Evolutionary conservation across 2,113 vertebrate species (phyloP), one percentile per base, ranked within the genome.

Genomic region (Brachyhypopomus gauderio): DNA sequence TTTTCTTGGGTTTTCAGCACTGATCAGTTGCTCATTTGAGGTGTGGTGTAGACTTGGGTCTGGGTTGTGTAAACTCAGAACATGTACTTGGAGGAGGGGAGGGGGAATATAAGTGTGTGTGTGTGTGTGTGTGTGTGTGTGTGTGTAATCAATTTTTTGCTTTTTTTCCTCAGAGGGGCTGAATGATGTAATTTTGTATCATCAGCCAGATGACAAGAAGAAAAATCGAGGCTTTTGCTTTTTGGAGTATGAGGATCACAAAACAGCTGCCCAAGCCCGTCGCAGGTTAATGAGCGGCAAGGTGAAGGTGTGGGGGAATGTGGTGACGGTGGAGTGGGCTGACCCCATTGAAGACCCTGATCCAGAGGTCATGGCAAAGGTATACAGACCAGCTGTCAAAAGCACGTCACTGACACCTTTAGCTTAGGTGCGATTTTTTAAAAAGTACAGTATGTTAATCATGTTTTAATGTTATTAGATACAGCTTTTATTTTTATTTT

Each of bases 311-410:
- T 99, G 97, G 97, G 96, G 97, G 72, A 99, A 98, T 76, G 96
- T 99, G 89, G 98, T 99, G 89, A 99, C 98, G 0, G 98, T 99
- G 82, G 98, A 99, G 85, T 99, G 98, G 98, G 98, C 98, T 30
- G 98, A 99, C 82, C 98, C 98, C 79, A 99, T 99, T 82, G 98
- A 99, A 93, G 98, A 99, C 89, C 98, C 98, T 59, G 98, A 99
- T 87, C 98, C 98, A 63, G 97, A 99, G 91, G 97, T 99, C 86
- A 99, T 99, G 98, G 96, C 98, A 84, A 99, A 99, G 96, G 97
- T 99, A 45, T n/a, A 23, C 20, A 52, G 69, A 6, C 20, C 20
- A 38, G 2, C 11, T 22, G 55, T 23, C 36, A 7, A 25, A 22
- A 23, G 19, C 1, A 36, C 11, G 34, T 23, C 12, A 67, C 58